Percentiles rank a stretch among this genome's conserved stretches.
These are phyloP conservation scores for Lepisosteus oculatus DNA, from an alignment of 2,113 vertebrate genomes.

Conservation along the genomic window DNA sequence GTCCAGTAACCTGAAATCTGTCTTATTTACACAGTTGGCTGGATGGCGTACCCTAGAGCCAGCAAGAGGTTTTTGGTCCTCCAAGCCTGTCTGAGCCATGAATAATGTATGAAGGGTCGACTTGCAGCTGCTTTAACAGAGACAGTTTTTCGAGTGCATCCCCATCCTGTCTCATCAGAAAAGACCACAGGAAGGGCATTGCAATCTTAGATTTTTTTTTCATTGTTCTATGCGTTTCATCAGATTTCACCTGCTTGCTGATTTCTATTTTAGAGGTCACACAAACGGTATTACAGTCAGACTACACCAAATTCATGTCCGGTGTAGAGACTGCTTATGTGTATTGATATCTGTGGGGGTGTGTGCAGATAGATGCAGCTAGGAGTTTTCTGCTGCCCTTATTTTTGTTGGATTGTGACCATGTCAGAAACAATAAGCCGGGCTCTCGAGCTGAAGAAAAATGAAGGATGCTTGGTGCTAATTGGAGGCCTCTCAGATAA, in stretches of 20 bases:
- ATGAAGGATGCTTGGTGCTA: neutral
- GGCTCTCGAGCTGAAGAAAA: neutral
- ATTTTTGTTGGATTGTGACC: neutral
- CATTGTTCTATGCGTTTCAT: neutral
- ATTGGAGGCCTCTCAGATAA: too few relatives aligned
- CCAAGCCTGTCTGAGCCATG: constrained; percentile 11
- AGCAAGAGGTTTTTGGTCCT: constrained; percentile 19
- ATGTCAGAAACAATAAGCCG: neutral
- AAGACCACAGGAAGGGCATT: neutral
- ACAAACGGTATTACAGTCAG: constrained; percentile 48
- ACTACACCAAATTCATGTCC: constrained; percentile 48
- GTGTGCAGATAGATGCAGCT: neutral
- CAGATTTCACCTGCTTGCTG: constrained; percentile 27
- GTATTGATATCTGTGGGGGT: constrained; percentile 40
- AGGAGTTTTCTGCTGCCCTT: neutral
- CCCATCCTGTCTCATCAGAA: too few relatives aligned
- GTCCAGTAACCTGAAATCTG: constrained; percentile 22
- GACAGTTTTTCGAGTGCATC: neutral
- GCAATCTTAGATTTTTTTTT: neutral
- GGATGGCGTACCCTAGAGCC: constrained; percentile 19
- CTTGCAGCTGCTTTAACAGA: constrained; percentile 18
- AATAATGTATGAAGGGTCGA: constrained; percentile 24
- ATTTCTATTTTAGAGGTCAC: constrained; percentile 43
- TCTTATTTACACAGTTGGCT: constrained; percentile 17
- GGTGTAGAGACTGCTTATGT: constrained; percentile 43